phyloP scores from a whole-genome alignment of 1,140 invertebrate genomes.

The Drosophila bocki region DNA sequence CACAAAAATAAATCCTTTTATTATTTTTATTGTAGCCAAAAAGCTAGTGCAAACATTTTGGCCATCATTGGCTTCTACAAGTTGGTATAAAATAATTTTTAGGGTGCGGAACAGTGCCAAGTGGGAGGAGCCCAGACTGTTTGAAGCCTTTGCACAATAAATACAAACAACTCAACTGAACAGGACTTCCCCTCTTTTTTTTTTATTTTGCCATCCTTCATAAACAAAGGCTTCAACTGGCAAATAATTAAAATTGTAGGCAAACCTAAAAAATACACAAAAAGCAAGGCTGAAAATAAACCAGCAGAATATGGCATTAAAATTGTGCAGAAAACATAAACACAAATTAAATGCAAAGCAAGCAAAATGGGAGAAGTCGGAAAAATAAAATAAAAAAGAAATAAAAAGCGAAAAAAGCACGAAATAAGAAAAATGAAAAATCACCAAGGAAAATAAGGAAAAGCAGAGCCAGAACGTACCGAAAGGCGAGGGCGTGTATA shows the following conservation, averaged over 20 bases:
- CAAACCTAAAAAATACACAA: conserved; percentile 51
- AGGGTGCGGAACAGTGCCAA: neutral
- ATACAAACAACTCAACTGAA: conserved; percentile 26
- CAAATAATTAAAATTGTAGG: conserved; percentile 76
- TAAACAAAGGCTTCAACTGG: conserved; percentile 50
- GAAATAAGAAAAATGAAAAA: conserved; percentile 49
- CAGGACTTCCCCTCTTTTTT: conserved; percentile 3
- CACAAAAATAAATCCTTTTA: conserved; percentile 6
- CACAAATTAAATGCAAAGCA: conserved; percentile 61
- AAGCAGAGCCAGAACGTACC: conserved; percentile 9
- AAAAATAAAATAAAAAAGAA: conserved; percentile 67
- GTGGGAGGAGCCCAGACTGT: conserved; percentile 3
- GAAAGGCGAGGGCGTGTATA: conserved; percentile 8
- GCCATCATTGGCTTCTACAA: conserved; percentile 30
- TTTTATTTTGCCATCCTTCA: conserved; percentile 2
- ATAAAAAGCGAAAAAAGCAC: conserved; percentile 30
- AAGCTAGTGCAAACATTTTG: conserved; percentile 10
- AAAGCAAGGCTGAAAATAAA: conserved; percentile 51
- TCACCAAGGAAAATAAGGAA: conserved; percentile 24
- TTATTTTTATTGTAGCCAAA: conserved; percentile 47
- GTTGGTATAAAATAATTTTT: conserved; percentile 6
- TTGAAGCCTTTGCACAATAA: conserved; percentile 50
- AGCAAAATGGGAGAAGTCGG: conserved; percentile 40
- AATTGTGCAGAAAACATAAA: conserved; percentile 62
- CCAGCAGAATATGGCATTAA: conserved; percentile 56